Conservation (phyloP, 2,113 vertebrate species). For the Psittacula cyanocephala region DNA sequence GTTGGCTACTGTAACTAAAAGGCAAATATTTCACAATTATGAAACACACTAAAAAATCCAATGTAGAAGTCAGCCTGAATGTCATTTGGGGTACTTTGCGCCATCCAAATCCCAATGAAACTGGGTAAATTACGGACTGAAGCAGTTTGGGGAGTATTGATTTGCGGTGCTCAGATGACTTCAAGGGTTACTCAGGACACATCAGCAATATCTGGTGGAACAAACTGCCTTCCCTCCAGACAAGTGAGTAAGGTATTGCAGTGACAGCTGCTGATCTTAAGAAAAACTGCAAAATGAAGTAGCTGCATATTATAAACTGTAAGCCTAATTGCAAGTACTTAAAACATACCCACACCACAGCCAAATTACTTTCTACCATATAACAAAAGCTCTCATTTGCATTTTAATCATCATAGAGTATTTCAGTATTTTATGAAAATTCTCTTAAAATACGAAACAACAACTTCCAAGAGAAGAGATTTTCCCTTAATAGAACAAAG, state of each 20-base stretch:
- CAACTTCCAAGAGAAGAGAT: neutral
- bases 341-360: neutral
- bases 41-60: neutral
- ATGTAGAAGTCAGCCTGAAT: neutral
- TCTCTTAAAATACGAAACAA: constrained; percentile 14
- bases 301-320: neutral
- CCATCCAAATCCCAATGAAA: neutral
- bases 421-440: constrained; percentile 18
- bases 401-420: constrained; percentile 1
- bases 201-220: neutral
- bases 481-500: neutral
- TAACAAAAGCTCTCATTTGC: constrained; percentile 41
- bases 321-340: constrained; percentile 24
- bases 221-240: neutral
- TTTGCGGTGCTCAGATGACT: neutral
- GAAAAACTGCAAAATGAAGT: constrained; percentile 36
- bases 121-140: neutral
- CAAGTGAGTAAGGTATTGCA: neutral
- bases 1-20: neutral
- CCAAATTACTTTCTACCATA: neutral
- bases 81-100: neutral
- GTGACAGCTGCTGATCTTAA: constrained; percentile 12
- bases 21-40: neutral
- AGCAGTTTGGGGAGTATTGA: neutral
- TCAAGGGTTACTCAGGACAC: neutral